Evolutionary conservation across 1,140 invertebrate species (phyloP).

Genomic region (Drosophila tropicalis): DNA sequence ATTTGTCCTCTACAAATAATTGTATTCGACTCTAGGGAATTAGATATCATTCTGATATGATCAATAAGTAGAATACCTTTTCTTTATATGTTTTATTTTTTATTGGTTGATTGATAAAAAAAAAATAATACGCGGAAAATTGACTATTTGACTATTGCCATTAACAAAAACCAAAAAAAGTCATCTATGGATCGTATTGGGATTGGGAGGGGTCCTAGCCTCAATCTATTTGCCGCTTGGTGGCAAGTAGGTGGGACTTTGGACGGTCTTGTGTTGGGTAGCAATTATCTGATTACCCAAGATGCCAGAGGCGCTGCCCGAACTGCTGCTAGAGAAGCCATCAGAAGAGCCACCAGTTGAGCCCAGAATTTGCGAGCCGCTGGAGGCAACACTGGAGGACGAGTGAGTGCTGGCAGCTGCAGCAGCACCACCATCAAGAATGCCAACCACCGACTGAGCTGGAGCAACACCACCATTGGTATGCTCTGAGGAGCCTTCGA

Average conservation of each 20-base stretch:
- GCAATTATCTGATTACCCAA: slow-evolving; percentile 4
- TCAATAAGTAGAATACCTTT: slow-evolving; percentile 8
- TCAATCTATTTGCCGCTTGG: slow-evolving; percentile 55
- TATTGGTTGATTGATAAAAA: slow-evolving; percentile 34
- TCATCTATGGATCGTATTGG: background rate
- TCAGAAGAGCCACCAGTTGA: slow-evolving; percentile 20
- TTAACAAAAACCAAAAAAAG: slow-evolving; percentile 30
- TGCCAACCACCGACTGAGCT: slow-evolving; percentile 75
- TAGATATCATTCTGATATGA: background rate
- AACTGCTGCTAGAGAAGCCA: slow-evolving; percentile 23
- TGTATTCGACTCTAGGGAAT: too few relatives aligned
- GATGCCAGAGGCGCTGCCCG: slow-evolving; percentile 25
- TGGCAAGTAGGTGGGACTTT: slow-evolving; percentile 64
- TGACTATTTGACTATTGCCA: slow-evolving; percentile 39
- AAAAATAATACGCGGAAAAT: slow-evolving; percentile 1
- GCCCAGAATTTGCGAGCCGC: slow-evolving; percentile 7
- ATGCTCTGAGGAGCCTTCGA: slow-evolving; percentile 76
- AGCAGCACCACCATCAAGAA: slow-evolving; percentile 63
- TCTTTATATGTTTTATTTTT: slow-evolving; percentile 29
- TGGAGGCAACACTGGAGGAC: slow-evolving; percentile 12
- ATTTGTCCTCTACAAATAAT: too few relatives aligned
- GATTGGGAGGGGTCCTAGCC: too few relatives aligned
- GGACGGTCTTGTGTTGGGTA: slow-evolving; percentile 40
- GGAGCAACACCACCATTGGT: slow-evolving; percentile 75
- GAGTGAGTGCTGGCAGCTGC: slow-evolving; percentile 33